Conservation (phyloP, 2,888 invertebrate genomes). For the Lasioglossum marginatum region DNA sequence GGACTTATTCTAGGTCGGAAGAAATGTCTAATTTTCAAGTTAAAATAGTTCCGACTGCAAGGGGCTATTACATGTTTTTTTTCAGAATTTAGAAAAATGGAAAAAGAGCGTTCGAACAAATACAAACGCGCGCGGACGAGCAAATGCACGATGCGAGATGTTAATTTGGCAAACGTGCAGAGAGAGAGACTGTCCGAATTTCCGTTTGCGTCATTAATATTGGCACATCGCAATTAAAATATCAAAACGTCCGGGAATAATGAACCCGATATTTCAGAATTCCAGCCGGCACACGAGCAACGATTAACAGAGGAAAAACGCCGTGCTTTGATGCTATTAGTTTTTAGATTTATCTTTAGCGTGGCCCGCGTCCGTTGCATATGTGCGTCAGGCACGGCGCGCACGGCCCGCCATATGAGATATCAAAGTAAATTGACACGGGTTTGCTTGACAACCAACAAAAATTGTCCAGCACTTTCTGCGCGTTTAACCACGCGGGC, state of each 20-base stretch:
- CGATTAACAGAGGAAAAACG: constrained; percentile 24
- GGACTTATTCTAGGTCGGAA: too few species aligned
- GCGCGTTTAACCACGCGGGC: constrained; percentile 49
- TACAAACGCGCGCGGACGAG: not conserved
- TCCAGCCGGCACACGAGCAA: not conserved
- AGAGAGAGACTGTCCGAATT: not conserved
- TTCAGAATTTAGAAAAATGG: not conserved
- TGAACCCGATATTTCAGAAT: constrained; percentile 30
- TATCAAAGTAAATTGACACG: constrained; percentile 69
- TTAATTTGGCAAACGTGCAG: not conserved
- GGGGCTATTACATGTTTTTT: too few species aligned
- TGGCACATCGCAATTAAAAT: constrained; percentile 40
- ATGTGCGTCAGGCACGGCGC: constrained; percentile 36
- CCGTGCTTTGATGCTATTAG: constrained; percentile 50
- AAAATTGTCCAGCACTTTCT: constrained; percentile 58
- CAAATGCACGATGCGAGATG: not conserved
- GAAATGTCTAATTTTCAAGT: too few species aligned
- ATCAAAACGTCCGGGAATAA: constrained; percentile 18
- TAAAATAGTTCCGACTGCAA: too few species aligned
- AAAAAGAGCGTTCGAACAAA: not conserved
- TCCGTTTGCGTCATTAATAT: constrained; percentile 11
- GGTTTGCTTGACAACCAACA: constrained; percentile 50
- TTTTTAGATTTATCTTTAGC: constrained; percentile 58
- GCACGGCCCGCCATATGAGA: constrained; percentile 40
- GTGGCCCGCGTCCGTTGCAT: constrained; percentile 21